Evolutionary conservation across 2,113 vertebrate genomes (phyloP), one percentile per base, ranked within the genome.

Genomic region (Sander lucioperca): DNA sequence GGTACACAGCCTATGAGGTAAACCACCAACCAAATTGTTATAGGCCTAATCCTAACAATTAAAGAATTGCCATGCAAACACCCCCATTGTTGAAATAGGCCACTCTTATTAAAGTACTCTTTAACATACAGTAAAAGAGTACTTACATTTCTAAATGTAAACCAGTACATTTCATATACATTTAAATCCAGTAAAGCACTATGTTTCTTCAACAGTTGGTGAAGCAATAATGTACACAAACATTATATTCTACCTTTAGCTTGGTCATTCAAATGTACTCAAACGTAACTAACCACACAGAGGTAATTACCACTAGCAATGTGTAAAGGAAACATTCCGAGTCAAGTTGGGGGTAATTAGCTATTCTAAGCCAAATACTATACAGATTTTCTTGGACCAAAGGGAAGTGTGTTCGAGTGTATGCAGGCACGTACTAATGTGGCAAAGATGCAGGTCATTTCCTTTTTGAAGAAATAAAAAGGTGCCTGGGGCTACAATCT

Each of bases 361-460:
- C 64, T 74, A 82, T 77, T 87, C 19, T 86, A 27, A 72, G 79
- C 7, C 47, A 14, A 73, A 83, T 59, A 72, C 67, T 74, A 80
- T 59, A 53, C 51, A 70, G 66, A 64, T 69, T 72, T 80, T 65
- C 58, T 33, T 73, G 39, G 5, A 43, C 63, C 16, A 33, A 64
- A 57, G 72, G 74, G 77, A 81, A 74, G 76, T 71, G 73, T 45
- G 79, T 70, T 67, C 14, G n/a, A 78, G 67, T 45, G 64, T 47
- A 72, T 84, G 85, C 89, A 77, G 63, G 62, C 65, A 66, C 43
- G 62, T 36, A 70, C 82, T 88, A 89, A 91, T 79, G 84, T 75
- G 88, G 69, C 70, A 86, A 86, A 79, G 47, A 53, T 82, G 85
- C 86, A 87, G 89, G 80, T 87, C 73, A 91, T 88, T 94, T 94